phyloP scores from a whole-genome alignment of 2,888 invertebrate species.

The Callimorpha dominula region DNA sequence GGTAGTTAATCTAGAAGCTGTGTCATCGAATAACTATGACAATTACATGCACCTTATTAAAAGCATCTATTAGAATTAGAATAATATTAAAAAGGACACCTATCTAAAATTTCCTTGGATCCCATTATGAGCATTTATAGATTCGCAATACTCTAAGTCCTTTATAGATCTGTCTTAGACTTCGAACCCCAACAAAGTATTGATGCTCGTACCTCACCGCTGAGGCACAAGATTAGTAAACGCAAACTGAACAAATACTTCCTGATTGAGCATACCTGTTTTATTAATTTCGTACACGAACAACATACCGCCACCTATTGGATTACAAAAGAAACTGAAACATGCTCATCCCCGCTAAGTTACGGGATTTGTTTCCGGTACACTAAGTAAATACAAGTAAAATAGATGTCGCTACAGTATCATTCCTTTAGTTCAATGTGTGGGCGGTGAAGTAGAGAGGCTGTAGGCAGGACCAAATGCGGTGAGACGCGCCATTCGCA shows the following conservation, averaged over 20 bases:
- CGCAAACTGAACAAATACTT: background rate
- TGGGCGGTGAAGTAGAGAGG: background rate
- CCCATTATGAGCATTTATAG: background rate
- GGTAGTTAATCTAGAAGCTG: background rate
- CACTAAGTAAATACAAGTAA: background rate
- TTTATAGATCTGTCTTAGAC: background rate
- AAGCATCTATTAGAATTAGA: background rate
- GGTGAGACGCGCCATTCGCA: background rate
- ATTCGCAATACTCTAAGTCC: background rate
- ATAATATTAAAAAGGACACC: background rate
- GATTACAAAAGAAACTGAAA: background rate
- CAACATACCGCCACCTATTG: slow-evolving; percentile 9
- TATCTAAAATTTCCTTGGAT: background rate
- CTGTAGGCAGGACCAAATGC: background rate
- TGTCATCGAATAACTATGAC: background rate
- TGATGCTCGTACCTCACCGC: background rate
- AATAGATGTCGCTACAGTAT: slow-evolving; percentile 35
- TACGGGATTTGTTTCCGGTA: background rate
- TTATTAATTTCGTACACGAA: background rate
- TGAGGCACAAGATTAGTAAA: background rate
- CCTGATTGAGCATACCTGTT: background rate
- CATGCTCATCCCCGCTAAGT: background rate
- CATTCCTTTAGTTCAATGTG: background rate
- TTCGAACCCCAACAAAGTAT: background rate
- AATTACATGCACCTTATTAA: background rate